phyloP scores from a whole-genome alignment of 2,888 invertebrate species.

The Cinara cedri region DNA sequence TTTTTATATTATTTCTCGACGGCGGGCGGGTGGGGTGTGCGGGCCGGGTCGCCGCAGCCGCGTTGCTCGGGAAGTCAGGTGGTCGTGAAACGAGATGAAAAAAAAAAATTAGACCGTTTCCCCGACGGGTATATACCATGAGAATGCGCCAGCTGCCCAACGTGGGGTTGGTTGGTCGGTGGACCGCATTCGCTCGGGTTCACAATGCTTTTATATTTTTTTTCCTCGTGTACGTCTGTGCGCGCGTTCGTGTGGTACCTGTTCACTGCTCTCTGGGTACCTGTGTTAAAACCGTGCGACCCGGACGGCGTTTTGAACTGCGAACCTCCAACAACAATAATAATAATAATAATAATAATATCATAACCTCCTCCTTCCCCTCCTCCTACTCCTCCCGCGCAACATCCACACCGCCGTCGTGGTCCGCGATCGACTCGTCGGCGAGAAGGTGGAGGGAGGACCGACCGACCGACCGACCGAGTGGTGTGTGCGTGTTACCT shows the following conservation, averaged over 20 bases:
- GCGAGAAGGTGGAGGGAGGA: not conserved
- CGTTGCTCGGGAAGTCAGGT: slow-evolving; percentile 38
- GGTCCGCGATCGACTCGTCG: not conserved
- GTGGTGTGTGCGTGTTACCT: too few species aligned
- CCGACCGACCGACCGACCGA: not conserved
- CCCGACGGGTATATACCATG: slow-evolving; percentile 34
- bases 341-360: too few species aligned
- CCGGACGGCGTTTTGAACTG: slow-evolving; percentile 32
- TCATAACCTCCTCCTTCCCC: not conserved
- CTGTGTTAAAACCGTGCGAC: slow-evolving; percentile 54
- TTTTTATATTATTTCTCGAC: slow-evolving; percentile 11
- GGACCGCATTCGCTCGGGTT: slow-evolving; percentile 53
- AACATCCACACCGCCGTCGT: too few species aligned
- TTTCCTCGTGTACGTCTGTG: not conserved
- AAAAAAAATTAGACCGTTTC: slow-evolving; percentile 55
- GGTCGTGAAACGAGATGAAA: slow-evolving; percentile 48
- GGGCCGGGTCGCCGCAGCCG: not conserved
- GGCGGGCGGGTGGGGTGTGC: not conserved
- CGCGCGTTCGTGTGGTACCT: slow-evolving; percentile 16
- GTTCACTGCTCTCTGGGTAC: slow-evolving; percentile 33
- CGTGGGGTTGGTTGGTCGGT: slow-evolving; percentile 36
- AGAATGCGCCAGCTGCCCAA: slow-evolving; percentile 50
- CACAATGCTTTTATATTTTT: slow-evolving; percentile 48
- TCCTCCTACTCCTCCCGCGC: not conserved
- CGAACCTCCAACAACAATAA: slow-evolving; percentile 46